Base-by-base conservation (phyloP, 2,113 vertebrate species). In the Egretta garzetta region DNA sequence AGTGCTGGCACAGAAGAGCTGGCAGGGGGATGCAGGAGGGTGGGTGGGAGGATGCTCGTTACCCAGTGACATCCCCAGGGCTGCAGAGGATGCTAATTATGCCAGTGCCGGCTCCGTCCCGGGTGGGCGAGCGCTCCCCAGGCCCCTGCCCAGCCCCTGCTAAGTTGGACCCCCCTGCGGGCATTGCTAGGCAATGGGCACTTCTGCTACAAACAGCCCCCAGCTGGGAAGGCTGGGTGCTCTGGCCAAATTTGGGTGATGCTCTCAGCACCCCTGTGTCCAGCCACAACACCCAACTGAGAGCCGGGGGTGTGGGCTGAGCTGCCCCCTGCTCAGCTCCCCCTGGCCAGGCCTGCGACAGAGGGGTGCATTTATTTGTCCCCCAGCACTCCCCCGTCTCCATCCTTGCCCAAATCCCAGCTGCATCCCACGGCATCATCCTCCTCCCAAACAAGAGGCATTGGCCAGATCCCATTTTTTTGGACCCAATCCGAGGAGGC, bases 61-160 rank as follows among this genome's bases (percentile, higher is more conserved):
- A 3, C 43, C 4, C 1, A 37, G 52, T 63, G 47, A 63, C 90
- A 55, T 6, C 21, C 37, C 45, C 12, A 5, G 53, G 39, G 21
- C 49, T 9, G 5, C 3, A 1, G 30, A 60, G 22, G 67, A 33
- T 22, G 32, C 22, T 35, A 17, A 58, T 35, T 19, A 2, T 47
- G 12, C 9, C 32, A 13, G 18, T 37, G 10, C 39, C 2, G 1
- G 12, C 43, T 90, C 70, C n/a, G 13, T 33, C 55, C 41, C 0
- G 0, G 35, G 18, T 4, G 4, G 26, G 11, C 0, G 1, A 72
- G 12, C 2, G 2, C 32, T 76, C 15, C 32, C 23, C 14, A 15
- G 21, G 4, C 4, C 30, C n/a, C 52, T 50, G 11, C 14, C 43
- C 58, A 12, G 22, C 45, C 28, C 21, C 62, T 84, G 56, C 53